phyloP scores from a whole-genome alignment of 1,140 invertebrate genomes.

The Sweltsa coloradensis region DNA sequence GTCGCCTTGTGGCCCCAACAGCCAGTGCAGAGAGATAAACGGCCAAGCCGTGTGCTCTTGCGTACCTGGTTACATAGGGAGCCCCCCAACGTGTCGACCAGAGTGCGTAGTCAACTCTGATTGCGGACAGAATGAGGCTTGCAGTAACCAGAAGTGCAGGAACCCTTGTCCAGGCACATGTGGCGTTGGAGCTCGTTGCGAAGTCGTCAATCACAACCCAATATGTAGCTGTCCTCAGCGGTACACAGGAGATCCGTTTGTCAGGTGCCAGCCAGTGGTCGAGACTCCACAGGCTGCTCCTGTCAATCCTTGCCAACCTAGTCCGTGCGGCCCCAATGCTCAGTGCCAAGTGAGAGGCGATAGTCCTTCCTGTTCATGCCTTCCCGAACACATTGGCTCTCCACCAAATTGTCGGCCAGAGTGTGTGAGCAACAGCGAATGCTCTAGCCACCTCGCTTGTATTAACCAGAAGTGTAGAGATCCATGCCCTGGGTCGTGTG shows the following conservation, averaged over 20 bases:
- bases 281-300: conserved; percentile 22
- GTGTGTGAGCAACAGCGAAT: conserved; percentile 55
- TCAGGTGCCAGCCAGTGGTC: conserved; percentile 28
- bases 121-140: conserved; percentile 38
- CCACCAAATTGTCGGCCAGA: conserved; percentile 54
- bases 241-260: conserved; percentile 47
- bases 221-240: conserved; percentile 45
- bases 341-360: conserved; percentile 42
- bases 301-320: conserved; percentile 42
- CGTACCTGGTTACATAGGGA: conserved; percentile 32
- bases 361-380: conserved; percentile 46
- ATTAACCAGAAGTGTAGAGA: conserved; percentile 44
- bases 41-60: conserved; percentile 32
- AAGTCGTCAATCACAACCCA: conserved; percentile 49
- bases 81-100: conserved; percentile 56
- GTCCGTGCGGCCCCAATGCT: conserved; percentile 52
- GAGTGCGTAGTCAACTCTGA: conserved; percentile 65
- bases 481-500: conserved; percentile 42
- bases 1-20: conserved; percentile 23
- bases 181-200: conserved; percentile 51
- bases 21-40: conserved; percentile 21
- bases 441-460: conserved; percentile 44
- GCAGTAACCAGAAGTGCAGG: conserved; percentile 55
- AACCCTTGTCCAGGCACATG: conserved; percentile 64
- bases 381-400: conserved; percentile 39